Percentiles rank a stretch among this genome's conserved stretches.
phyloP scores from a whole-genome alignment of 2,888 invertebrate species.

The Acanthoscelides obtectus region DNA sequence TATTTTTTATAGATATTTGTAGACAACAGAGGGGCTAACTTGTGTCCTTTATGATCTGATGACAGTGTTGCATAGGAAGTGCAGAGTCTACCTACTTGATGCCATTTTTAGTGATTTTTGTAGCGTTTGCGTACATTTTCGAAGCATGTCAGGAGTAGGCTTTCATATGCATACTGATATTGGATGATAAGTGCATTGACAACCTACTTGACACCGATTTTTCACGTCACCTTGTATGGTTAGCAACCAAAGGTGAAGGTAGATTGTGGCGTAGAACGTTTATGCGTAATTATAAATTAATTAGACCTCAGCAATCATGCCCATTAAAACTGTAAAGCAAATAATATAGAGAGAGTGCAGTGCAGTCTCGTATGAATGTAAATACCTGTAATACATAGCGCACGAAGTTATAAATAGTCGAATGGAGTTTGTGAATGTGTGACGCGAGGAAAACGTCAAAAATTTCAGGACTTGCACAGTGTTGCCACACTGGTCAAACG shows the following conservation, averaged over 20 bases:
- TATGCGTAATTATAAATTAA: neutral
- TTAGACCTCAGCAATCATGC: neutral
- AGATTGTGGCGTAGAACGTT: neutral
- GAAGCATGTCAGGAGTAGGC: too few species aligned
- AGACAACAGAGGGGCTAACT: too few species aligned
- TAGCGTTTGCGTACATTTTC: too few species aligned
- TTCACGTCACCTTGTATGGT: neutral
- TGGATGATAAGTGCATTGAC: too few species aligned
- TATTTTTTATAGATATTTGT: too few species aligned
- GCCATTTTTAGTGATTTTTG: too few species aligned
- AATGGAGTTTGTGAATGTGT: neutral
- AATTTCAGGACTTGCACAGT: neutral
- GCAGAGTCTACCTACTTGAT: too few species aligned
- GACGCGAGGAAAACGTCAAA: neutral
- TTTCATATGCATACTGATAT: too few species aligned
- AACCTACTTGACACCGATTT: too few species aligned
- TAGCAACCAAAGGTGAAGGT: neutral
- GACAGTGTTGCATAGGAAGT: too few species aligned
- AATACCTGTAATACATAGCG: neutral
- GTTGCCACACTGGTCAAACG: neutral
- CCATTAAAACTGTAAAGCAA: neutral
- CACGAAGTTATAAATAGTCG: neutral
- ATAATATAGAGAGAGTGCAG: neutral
- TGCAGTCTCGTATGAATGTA: neutral
- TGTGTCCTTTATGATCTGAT: too few species aligned